Evolutionary conservation across 37 sponge, comb jelly and placozoan genomes (phyloP).

Genomic region (Bolinopsis microptera): DNA sequence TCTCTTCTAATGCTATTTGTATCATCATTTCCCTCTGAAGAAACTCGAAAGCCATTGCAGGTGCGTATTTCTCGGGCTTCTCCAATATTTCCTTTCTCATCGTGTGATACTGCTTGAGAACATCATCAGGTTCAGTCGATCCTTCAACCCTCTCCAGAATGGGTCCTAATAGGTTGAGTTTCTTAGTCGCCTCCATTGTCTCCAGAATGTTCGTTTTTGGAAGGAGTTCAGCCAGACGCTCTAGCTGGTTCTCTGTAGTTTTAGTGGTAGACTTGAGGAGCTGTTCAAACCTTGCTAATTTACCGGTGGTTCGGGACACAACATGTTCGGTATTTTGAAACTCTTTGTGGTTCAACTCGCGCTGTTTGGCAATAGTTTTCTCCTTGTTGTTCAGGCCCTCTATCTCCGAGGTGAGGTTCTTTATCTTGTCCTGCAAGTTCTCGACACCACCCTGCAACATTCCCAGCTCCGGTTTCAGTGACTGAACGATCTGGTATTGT

Average conservation of each 20-base stretch:
- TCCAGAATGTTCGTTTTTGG: conserved; percentile 32
- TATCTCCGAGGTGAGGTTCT: neutral
- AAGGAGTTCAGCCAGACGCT: conserved; percentile 9
- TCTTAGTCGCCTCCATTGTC: neutral
- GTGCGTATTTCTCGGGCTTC: neutral
- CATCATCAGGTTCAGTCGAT: neutral
- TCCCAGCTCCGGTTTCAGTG: conserved; percentile 21
- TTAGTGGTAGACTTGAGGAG: neutral
- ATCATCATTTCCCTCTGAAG: neutral
- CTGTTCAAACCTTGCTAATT: neutral
- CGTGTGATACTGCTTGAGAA: neutral
- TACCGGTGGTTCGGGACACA: neutral
- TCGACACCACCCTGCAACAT: conserved; percentile 29
- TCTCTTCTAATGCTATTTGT: conserved; percentile 7
- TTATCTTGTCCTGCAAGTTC: conserved; percentile 25
- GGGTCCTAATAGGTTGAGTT: conserved; percentile 29
- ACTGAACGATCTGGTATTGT: neutral
- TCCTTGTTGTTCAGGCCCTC: neutral
- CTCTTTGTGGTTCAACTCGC: neutral
- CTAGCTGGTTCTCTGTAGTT: conserved; percentile 23
- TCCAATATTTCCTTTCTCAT: conserved; percentile 6
- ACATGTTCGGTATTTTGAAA: neutral
- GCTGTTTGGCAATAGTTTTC: neutral
- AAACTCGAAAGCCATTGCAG: conserved; percentile 15
- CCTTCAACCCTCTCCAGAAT: neutral